Percentiles rank a stretch among this genome's conserved stretches.
Evolutionary conservation across 2,888 invertebrate species (phyloP).

Genomic region (Cantharis rustica): DNA sequence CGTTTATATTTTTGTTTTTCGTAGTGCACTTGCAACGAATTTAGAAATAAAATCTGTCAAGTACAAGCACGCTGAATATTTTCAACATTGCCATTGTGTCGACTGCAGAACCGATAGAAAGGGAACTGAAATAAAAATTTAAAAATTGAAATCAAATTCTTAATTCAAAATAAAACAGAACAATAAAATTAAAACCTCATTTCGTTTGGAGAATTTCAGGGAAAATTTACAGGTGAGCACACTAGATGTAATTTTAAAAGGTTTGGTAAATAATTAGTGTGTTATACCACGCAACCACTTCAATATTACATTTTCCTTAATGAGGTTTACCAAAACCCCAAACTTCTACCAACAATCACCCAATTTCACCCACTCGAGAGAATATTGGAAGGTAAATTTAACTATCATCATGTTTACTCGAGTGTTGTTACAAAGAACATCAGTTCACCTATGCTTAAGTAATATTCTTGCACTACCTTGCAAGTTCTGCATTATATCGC

Average conservation of each 20-base stretch:
- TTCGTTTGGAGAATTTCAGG: background rate
- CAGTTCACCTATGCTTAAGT: constrained; percentile 7
- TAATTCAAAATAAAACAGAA: background rate
- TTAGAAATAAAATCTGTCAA: background rate
- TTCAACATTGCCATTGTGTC: background rate
- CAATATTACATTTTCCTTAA: constrained; percentile 28
- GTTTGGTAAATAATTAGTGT: constrained; percentile 22
- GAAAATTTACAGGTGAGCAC: background rate
- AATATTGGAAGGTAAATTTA: constrained; percentile 8
- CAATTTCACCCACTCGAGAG: constrained; percentile 3
- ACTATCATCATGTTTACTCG: background rate
- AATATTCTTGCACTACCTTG: background rate
- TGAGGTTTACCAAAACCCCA: constrained; percentile 21
- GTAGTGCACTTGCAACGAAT: background rate
- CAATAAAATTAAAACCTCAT: background rate
- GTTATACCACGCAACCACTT: constrained; percentile 22
- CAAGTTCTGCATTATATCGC: background rate
- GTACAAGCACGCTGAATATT: background rate
- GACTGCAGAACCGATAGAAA: background rate
- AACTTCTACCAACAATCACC: constrained; percentile 4
- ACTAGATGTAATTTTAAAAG: constrained; percentile 5
- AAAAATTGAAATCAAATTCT: background rate
- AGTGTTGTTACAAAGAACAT: constrained; percentile 3
- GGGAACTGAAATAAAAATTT: background rate
- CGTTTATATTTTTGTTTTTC: background rate